Conservation (phyloP, 1,140 invertebrate genomes). For the Polypedilum vanderplanki region DNA sequence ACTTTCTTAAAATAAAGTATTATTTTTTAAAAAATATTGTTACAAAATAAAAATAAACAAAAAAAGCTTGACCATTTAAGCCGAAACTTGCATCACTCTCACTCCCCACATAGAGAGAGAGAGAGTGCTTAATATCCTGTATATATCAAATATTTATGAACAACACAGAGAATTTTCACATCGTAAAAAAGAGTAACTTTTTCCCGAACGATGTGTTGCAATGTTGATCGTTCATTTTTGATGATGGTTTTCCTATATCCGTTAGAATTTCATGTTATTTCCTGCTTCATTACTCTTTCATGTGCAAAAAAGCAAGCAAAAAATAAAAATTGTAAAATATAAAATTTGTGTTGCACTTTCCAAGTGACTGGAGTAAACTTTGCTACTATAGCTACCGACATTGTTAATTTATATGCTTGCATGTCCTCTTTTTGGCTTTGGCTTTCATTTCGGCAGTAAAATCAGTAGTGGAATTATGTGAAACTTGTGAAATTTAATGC, state of each 20-base stretch:
- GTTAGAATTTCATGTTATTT: conserved; percentile 7
- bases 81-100: no score
- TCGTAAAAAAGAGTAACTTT: conserved; percentile 20
- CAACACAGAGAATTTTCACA: not conserved
- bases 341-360: not conserved
- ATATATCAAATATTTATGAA: conserved; percentile 6
- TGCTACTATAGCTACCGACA: no score
- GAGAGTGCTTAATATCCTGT: not conserved
- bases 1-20: no score
- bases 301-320: not conserved
- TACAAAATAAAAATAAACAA: no score
- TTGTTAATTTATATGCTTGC: no score
- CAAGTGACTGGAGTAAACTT: not conserved
- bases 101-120: not conserved
- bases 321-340: not conserved
- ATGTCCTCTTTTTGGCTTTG: no score
- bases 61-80: no score
- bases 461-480: no score
- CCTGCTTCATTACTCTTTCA: conserved; percentile 24
- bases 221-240: conserved; percentile 5
- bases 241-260: conserved; percentile 27
- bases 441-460: no score
- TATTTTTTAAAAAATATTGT: no score
- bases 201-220: not conserved
- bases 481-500: no score